Conservation (phyloP, 1,140 invertebrate species). For the Anoplolepis gracilipes region DNA sequence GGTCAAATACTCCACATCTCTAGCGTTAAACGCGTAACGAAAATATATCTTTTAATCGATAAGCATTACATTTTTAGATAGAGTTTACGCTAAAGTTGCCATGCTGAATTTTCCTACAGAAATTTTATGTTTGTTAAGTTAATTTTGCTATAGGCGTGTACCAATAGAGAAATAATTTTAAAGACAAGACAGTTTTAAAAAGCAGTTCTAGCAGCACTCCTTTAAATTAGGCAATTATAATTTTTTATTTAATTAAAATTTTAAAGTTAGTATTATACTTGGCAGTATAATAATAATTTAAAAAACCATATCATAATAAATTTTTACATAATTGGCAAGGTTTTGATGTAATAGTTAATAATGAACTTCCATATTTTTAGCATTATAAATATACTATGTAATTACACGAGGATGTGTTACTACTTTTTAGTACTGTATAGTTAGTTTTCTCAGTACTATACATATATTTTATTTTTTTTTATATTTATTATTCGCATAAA, state of each 20-base stretch:
- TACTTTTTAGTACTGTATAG: background rate
- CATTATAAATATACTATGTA: background rate
- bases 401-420: conserved; percentile 18
- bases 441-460: too few species aligned
- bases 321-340: conserved; percentile 21
- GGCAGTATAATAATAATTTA: too few species aligned
- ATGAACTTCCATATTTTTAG: conserved; percentile 28
- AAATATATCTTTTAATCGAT: conserved; percentile 30
- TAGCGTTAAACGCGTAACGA: conserved; percentile 4
- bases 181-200: background rate
- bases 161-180: conserved; percentile 8
- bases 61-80: conserved; percentile 55
- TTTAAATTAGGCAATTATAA: background rate
- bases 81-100: conserved; percentile 54
- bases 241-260: conserved; percentile 7
- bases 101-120: conserved; percentile 37
- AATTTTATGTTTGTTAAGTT: conserved; percentile 18
- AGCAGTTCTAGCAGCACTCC: background rate
- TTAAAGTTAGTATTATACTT: too few species aligned
- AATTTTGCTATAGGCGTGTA: background rate
- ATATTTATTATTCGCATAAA: background rate
- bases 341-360: background rate
- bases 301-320: conserved; percentile 8
- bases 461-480: background rate
- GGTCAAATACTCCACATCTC: background rate